phyloP scores from a whole-genome alignment of 2,888 invertebrate species.

The Capitulum mitella region DNA sequence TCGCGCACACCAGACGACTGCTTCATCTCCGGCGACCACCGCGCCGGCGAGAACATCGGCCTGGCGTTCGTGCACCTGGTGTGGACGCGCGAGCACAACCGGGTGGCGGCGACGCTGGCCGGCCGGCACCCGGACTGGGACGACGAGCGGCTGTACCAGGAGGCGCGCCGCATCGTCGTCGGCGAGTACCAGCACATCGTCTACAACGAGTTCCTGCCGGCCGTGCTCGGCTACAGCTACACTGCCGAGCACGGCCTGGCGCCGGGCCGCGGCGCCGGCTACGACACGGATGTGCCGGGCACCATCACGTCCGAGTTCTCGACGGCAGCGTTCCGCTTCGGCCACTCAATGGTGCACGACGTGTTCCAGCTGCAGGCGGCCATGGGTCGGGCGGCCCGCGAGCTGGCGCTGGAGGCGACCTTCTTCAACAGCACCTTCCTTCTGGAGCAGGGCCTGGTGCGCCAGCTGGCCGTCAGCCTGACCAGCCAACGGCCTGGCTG shows the following conservation, averaged over 20 bases:
- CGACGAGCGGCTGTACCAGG: constrained; percentile 50
- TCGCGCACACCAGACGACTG: background rate
- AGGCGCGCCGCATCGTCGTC: constrained; percentile 48
- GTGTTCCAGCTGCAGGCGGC: background rate
- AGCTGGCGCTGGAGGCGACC: background rate
- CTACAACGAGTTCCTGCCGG: constrained; percentile 72
- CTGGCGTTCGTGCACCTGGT: constrained; percentile 64
- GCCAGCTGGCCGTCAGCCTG: background rate
- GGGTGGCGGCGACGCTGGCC: constrained; percentile 45
- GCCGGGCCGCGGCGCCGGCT: background rate
- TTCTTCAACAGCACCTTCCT: constrained; percentile 10
- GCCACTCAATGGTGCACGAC: constrained; percentile 32
- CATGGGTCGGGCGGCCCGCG: too few species aligned
- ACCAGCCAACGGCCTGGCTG: background rate
- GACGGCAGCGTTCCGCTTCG: constrained; percentile 33
- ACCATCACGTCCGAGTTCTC: constrained; percentile 31
- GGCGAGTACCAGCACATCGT: constrained; percentile 61
- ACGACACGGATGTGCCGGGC: constrained; percentile 23
- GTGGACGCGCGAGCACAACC: constrained; percentile 50
- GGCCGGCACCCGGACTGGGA: constrained; percentile 47
- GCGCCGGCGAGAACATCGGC: constrained; percentile 47
- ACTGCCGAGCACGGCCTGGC: background rate
- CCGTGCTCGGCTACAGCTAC: constrained; percentile 49
- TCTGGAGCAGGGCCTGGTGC: background rate
- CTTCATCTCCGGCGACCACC: constrained; percentile 11